Conservation (phyloP, 1,140 invertebrate genomes). For the Theocolax elegans region DNA sequence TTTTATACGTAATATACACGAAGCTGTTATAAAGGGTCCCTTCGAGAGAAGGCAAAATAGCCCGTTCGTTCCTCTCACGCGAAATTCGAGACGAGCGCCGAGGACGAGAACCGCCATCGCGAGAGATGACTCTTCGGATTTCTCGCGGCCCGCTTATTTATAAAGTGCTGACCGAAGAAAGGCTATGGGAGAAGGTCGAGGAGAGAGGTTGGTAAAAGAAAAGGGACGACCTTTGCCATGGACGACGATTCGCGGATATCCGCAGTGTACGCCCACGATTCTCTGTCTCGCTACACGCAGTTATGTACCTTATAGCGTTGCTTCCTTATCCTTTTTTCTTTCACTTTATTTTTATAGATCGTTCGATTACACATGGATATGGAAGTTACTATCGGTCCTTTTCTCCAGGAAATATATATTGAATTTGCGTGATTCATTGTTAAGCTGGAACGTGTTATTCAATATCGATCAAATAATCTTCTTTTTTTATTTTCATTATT, state of each 20-base stretch:
- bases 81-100: conserved; percentile 38
- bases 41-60: not conserved
- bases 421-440: too few relatives aligned
- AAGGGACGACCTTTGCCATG: too few relatives aligned
- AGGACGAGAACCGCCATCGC: conserved; percentile 38
- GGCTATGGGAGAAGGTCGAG: too few relatives aligned
- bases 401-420: too few relatives aligned
- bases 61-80: not conserved
- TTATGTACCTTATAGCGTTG: not conserved
- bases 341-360: not conserved
- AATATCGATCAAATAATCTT: too few relatives aligned
- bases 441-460: too few relatives aligned
- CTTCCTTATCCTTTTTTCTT: not conserved
- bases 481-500: too few relatives aligned
- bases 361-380: not conserved
- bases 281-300: too few relatives aligned
- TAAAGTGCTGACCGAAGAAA: conserved; percentile 28
- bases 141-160: conserved; percentile 40
- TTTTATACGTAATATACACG: not conserved
- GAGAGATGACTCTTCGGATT: conserved; percentile 52
- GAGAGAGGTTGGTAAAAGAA: too few relatives aligned
- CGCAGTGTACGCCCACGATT: too few relatives aligned
- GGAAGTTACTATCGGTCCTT: too few relatives aligned
- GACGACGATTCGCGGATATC: not conserved
- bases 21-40: conserved; percentile 14